These are phyloP conservation scores for Zaprionus davidi DNA, from an alignment of 1,140 invertebrate genomes.

Conservation along the genomic window DNA sequence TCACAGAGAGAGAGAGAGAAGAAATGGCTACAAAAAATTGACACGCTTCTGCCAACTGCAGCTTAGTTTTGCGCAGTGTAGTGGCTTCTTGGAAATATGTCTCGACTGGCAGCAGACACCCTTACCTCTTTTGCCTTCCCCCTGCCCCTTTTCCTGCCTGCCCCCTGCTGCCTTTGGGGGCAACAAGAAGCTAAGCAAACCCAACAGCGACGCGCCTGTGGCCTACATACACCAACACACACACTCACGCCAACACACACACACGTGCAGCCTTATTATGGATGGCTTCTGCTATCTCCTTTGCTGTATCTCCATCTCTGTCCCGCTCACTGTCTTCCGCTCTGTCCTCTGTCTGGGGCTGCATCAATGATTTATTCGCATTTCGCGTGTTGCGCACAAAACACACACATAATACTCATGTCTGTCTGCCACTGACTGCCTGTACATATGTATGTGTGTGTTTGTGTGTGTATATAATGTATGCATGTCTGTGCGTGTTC, in stretches of 20 bases:
- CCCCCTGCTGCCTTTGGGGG: conserved; percentile 16
- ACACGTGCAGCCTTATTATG: conserved; percentile 25
- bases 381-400: conserved; percentile 70
- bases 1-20: not conserved
- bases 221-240: conserved; percentile 45
- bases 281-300: conserved; percentile 1
- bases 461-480: conserved; percentile 40
- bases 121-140: not conserved
- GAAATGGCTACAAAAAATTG: conserved; percentile 1
- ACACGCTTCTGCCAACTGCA: not conserved
- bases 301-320: conserved; percentile 5
- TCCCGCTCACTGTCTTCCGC: not conserved
- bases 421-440: conserved; percentile 6
- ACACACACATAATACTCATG: conserved; percentile 25
- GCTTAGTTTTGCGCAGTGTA: conserved; percentile 13
- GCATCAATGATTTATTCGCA: conserved; percentile 80
- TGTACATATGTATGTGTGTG: conserved; percentile 19
- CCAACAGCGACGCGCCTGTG: conserved; percentile 42
- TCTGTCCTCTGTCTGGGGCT: conserved; percentile 27
- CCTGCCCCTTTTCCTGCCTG: not conserved
- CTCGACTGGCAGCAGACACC: conserved; percentile 67
- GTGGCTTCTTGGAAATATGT: conserved; percentile 72
- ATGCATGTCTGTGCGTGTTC: conserved; percentile 32
- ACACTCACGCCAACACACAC: conserved; percentile 16
- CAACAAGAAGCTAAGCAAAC: conserved; percentile 30